Percentiles rank a stretch among this genome's conserved stretches.
Evolutionary conservation across 2,888 invertebrate genomes (phyloP).

Genomic region (Drosophila nr. medialis): DNA sequence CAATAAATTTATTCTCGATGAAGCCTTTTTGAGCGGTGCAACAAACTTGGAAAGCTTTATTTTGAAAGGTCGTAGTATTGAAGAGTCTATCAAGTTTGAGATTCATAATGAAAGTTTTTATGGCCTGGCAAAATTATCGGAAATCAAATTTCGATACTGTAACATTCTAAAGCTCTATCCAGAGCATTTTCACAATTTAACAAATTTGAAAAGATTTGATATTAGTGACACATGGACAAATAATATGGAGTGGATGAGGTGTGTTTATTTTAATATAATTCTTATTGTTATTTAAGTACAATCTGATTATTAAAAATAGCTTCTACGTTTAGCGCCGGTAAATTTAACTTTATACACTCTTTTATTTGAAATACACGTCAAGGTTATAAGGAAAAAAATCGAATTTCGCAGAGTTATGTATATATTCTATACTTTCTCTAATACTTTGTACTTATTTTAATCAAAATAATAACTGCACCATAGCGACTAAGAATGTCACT

Average conservation of each 20-base stretch:
- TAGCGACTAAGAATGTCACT: too few species aligned
- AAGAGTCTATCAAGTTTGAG: neutral
- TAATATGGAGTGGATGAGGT: neutral
- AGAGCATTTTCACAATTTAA: neutral
- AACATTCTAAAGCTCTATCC: neutral
- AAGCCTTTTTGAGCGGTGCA: neutral
- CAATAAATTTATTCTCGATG: neutral
- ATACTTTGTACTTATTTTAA: too few species aligned
- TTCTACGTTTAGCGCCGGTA: too few species aligned
- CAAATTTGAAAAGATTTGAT: neutral
- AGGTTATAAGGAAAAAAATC: too few species aligned
- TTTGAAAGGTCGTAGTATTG: rapidly evolving
- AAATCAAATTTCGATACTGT: neutral
- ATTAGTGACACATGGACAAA: neutral
- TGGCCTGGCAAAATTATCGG: neutral
- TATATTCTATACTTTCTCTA: too few species aligned
- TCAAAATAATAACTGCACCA: too few species aligned
- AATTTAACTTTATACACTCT: too few species aligned
- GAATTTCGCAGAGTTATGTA: too few species aligned
- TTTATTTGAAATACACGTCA: too few species aligned
- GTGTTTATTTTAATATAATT: neutral
- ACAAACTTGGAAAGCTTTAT: neutral
- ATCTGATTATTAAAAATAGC: too few species aligned
- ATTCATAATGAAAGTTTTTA: neutral
- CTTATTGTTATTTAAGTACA: too few species aligned